phyloP scores from a whole-genome alignment of 2,888 invertebrate species.

The Tipula vernalis region DNA sequence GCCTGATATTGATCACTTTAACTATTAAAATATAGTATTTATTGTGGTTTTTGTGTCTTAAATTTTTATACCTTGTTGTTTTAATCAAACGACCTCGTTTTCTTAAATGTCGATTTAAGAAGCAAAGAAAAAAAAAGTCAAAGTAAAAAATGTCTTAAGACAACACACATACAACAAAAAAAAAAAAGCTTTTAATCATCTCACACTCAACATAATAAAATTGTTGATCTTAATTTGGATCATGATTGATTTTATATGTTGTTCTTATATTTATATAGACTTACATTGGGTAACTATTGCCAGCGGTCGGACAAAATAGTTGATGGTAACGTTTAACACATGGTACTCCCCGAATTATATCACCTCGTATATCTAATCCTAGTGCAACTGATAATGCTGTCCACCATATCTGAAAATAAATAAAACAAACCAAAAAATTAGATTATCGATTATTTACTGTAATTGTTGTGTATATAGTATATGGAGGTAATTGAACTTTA shows the following conservation, averaged over 20 bases:
- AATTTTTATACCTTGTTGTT: neutral
- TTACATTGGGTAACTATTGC: constrained; percentile 84
- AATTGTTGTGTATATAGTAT: neutral
- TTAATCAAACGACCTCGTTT: constrained; percentile 5
- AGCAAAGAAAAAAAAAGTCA: neutral
- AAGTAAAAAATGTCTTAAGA: neutral
- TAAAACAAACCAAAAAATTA: neutral
- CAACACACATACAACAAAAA: neutral
- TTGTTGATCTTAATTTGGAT: neutral
- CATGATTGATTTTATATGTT: neutral
- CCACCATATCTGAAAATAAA: constrained; percentile 66
- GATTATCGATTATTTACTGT: neutral
- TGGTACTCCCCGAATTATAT: constrained; percentile 77
- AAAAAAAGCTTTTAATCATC: constrained; percentile 4
- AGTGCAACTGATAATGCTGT: constrained; percentile 77
- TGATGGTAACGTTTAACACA: constrained; percentile 84
- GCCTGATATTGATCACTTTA: neutral
- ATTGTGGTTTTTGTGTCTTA: neutral
- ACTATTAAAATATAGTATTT: neutral
- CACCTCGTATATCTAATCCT: constrained; percentile 76
- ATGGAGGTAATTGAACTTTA: neutral
- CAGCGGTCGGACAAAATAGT: constrained; percentile 83
- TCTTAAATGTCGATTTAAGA: constrained; percentile 8
- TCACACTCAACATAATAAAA: neutral
- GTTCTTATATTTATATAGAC: constrained; percentile 26